A percentile compares a stretch with the other conserved stretches of the same genome.
phyloP scores from a whole-genome alignment of 2,797 vertebrate genomes.

The Danio jaintianensis region DNA sequence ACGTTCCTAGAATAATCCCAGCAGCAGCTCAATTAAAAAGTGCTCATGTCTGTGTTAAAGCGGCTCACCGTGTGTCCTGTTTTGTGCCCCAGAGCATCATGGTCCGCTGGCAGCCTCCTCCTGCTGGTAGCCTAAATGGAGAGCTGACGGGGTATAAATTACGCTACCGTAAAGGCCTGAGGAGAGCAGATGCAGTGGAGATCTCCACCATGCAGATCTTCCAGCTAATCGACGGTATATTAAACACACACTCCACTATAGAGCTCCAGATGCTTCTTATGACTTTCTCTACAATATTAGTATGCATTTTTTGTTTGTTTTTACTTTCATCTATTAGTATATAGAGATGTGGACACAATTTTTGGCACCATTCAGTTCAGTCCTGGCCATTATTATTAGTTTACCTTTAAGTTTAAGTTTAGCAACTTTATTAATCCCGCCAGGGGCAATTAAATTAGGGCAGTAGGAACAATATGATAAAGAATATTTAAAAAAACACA shows the following conservation, averaged over 20 bases:
- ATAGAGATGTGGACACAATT: too few relatives aligned
- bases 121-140: constrained; percentile 86
- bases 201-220: constrained; percentile 87
- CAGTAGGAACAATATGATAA: too few relatives aligned
- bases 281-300: too few relatives aligned
- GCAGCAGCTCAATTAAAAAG: constrained; percentile 24
- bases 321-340: too few relatives aligned
- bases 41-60: not conserved
- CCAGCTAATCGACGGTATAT: constrained; percentile 88
- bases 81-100: constrained; percentile 84
- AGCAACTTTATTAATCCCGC: too few relatives aligned
- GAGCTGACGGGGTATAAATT: constrained; percentile 93
- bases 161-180: constrained; percentile 90
- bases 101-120: constrained; percentile 94
- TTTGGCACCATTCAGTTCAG: too few relatives aligned
- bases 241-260: not conserved
- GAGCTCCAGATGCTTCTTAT: too few relatives aligned
- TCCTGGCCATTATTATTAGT: too few relatives aligned
- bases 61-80: not conserved
- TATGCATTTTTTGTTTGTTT: too few relatives aligned
- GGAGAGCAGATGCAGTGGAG: constrained; percentile 92
- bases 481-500: too few relatives aligned
- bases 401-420: too few relatives aligned
- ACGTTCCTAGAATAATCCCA: constrained; percentile 15
- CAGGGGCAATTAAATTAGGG: too few relatives aligned